Conservation (phyloP, 2,888 invertebrate genomes). For the Amphipyra berbera region DNA sequence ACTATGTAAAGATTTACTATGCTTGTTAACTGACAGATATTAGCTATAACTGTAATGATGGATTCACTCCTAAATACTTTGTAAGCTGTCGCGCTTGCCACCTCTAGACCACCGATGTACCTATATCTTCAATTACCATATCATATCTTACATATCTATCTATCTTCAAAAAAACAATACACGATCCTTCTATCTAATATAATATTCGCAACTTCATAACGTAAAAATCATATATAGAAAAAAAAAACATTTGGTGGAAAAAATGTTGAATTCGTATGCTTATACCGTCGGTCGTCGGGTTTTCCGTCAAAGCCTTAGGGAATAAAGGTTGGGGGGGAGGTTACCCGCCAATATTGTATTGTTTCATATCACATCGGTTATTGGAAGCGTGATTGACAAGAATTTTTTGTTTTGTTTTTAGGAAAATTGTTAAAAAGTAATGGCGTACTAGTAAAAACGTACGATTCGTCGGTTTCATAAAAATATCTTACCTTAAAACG, state of each 20-base stretch:
- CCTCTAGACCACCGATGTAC: too few species aligned
- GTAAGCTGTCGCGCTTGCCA: too few species aligned
- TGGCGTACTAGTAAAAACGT: too few species aligned
- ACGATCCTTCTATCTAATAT: conserved; percentile 38
- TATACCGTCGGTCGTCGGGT: conserved; percentile 42
- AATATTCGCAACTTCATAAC: conserved; percentile 54
- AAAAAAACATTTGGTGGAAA: conserved; percentile 48
- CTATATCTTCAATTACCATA: too few species aligned
- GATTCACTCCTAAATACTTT: too few species aligned
- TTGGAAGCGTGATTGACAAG: conserved; percentile 42
- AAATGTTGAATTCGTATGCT: conserved; percentile 50
- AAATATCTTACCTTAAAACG: too few species aligned
- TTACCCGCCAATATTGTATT: conserved; percentile 47
- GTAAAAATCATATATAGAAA: conserved; percentile 56
- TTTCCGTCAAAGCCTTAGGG: conserved; percentile 45
- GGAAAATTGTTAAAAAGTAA: too few species aligned
- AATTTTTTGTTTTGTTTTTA: conserved; percentile 4
- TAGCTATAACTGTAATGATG: too few species aligned
- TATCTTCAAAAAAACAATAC: conserved; percentile 12
- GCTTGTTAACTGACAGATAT: too few species aligned
- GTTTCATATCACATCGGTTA: conserved; percentile 46
- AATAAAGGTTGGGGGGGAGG: conserved; percentile 15
- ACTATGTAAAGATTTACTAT: too few species aligned
- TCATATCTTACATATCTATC: too few species aligned
- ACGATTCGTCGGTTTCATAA: too few species aligned